Percentiles rank a stretch among this genome's conserved stretches.
Conservation (phyloP, 1,140 invertebrate genomes). For the Aphidius gifuensis region DNA sequence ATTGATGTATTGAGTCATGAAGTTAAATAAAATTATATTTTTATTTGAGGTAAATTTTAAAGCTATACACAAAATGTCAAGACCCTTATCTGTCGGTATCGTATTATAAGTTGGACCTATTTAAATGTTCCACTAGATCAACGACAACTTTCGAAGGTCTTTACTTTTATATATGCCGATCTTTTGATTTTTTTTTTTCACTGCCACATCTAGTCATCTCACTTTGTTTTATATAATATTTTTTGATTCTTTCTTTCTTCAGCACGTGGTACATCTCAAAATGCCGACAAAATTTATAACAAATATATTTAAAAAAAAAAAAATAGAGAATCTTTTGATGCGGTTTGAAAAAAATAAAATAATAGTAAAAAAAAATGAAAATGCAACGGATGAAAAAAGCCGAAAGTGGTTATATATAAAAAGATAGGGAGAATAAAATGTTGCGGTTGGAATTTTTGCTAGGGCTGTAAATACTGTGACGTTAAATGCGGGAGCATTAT, state of each 20-base stretch:
- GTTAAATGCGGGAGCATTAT: conserved; percentile 39
- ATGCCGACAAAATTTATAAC: neutral
- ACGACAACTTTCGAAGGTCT: conserved; percentile 46
- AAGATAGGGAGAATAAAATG: conserved; percentile 38
- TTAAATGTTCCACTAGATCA: conserved; percentile 54
- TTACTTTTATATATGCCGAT: neutral
- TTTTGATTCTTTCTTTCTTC: neutral
- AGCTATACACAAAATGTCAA: neutral
- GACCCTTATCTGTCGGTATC: conserved; percentile 17
- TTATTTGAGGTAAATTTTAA: no score
- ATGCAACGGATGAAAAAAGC: neutral
- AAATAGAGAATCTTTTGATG: neutral
- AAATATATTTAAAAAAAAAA: no score
- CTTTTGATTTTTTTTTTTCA: conserved; percentile 36
- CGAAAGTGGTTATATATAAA: neutral
- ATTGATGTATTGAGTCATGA: no score
- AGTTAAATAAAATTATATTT: no score
- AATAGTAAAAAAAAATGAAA: conserved; percentile 3
- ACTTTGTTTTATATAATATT: no score
- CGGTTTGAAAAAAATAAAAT: neutral
- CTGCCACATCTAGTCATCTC: neutral
- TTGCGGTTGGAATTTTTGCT: conserved; percentile 42
- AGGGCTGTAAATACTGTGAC: conserved; percentile 51
- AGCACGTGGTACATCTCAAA: neutral
- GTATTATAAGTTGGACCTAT: conserved; percentile 40